Percentiles rank a stretch among this genome's conserved stretches.
phyloP scores from a whole-genome alignment of 2,888 invertebrate genomes.

The Drosophila flavopinicola region DNA sequence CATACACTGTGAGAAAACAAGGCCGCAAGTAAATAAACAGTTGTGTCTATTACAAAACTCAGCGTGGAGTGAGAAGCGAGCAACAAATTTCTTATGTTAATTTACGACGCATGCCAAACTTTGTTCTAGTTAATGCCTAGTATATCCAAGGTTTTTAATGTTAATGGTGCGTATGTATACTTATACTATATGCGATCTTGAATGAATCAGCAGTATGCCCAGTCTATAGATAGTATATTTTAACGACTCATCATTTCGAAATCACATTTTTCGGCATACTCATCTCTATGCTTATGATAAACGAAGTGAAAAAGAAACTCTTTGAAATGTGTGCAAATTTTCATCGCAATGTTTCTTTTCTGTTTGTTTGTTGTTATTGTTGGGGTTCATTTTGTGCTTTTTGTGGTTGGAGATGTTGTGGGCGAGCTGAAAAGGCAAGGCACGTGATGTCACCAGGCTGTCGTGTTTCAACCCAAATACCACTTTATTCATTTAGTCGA shows the following conservation, averaged over 20 bases:
- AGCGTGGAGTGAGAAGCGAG: conserved; percentile 49
- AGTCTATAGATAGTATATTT: conserved; percentile 34
- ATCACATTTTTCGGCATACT: conserved; percentile 16
- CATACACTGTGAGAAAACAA: conserved; percentile 66
- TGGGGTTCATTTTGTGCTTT: not conserved
- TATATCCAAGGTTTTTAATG: conserved; percentile 77
- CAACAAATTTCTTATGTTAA: conserved; percentile 40
- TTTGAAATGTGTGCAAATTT: conserved; percentile 25
- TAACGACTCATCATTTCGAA: conserved; percentile 64
- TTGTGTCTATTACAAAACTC: conserved; percentile 52
- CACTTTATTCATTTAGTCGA: conserved; percentile 49
- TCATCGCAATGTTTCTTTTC: conserved; percentile 12
- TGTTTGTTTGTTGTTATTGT: not conserved
- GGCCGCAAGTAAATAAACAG: conserved; percentile 57
- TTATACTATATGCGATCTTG: conserved; percentile 39
- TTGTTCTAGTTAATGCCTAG: conserved; percentile 53
- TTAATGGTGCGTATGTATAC: conserved; percentile 76
- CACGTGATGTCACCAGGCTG: conserved; percentile 68
- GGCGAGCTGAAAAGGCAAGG: conserved; percentile 50
- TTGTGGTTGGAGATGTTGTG: conserved; percentile 48
- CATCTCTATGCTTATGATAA: conserved; percentile 10
- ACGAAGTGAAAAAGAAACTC: conserved; percentile 2
- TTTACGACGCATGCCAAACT: conserved; percentile 51
- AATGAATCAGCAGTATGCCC: conserved; percentile 55
- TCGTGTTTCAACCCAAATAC: conserved; percentile 56